Conservation (phyloP, 92 coral and sea anemone species). For the Palythoa grandis region DNA sequence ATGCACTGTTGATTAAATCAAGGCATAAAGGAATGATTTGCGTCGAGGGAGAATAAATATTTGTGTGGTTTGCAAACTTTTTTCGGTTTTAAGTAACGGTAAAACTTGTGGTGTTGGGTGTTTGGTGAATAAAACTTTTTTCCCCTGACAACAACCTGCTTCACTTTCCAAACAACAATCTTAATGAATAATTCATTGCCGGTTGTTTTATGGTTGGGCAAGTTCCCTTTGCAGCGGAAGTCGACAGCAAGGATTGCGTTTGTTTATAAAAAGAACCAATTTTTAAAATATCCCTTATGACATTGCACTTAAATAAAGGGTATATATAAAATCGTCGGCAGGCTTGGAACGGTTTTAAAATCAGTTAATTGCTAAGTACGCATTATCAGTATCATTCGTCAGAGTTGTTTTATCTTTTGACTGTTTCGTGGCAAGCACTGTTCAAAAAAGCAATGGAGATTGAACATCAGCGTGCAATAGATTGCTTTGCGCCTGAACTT, state of each 20-base stretch:
- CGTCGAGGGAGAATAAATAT: too few species aligned
- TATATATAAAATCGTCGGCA: not conserved
- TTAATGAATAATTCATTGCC: constrained; percentile 3
- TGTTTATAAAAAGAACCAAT: constrained; percentile 2
- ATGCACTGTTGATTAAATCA: too few species aligned
- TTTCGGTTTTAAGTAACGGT: not conserved
- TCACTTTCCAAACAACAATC: not conserved
- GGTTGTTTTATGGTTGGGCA: not conserved
- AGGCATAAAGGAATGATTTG: too few species aligned
- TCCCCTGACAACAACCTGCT: not conserved
- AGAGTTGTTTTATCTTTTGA: not conserved
- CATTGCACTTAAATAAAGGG: not conserved
- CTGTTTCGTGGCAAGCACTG: not conserved
- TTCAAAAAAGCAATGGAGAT: not conserved
- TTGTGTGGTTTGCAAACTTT: too few species aligned
- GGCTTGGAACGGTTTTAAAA: not conserved
- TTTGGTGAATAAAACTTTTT: not conserved
- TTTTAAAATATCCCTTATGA: not conserved
- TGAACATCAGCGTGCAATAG: not conserved
- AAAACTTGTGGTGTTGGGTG: not conserved
- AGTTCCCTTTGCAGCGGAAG: constrained; percentile 20
- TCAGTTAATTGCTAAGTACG: too few species aligned
- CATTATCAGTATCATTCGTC: not conserved
- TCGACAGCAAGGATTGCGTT: not conserved
- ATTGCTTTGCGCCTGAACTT: not conserved